These are phyloP conservation scores for Otis tarda DNA, from an alignment of 2,113 vertebrate species.

Conservation along the genomic window DNA sequence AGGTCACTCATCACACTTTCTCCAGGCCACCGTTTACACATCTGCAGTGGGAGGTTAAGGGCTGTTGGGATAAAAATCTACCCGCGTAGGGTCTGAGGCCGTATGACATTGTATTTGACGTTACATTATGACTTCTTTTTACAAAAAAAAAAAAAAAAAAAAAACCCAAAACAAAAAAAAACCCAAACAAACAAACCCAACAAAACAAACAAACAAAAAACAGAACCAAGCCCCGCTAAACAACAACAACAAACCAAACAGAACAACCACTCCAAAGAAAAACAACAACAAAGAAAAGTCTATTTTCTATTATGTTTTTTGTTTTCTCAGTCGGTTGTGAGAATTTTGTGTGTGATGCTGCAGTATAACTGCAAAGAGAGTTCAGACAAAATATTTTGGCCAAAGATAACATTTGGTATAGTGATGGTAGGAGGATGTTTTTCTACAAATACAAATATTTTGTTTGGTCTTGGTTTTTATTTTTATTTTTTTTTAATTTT, in stretches of 20 bases:
- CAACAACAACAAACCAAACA: not conserved
- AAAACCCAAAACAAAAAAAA: not conserved
- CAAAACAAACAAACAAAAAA: not conserved
- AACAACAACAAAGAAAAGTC: no score
- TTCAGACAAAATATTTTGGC: not conserved
- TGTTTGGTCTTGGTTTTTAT: not conserved
- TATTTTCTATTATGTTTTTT: not conserved
- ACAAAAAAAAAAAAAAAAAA: not conserved
- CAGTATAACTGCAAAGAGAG: not conserved
- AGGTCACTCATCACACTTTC: not conserved
- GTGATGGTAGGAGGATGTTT: not conserved
- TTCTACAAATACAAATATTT: not conserved
- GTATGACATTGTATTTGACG: not conserved
- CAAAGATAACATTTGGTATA: rapidly evolving
- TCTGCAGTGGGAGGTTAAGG: not conserved
- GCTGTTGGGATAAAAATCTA: not conserved
- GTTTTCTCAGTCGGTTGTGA: not conserved
- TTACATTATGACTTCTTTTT: not conserved
- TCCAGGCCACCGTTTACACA: rapidly evolving
- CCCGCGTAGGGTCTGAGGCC: not conserved
- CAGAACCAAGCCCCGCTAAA: no score
- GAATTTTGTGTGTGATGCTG: not conserved
- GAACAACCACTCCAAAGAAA: no score
- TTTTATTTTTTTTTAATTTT: not conserved
- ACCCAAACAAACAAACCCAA: not conserved